Evolutionary conservation across 1,140 invertebrate species (phyloP).

Genomic region (Reticulitermes speratus): DNA sequence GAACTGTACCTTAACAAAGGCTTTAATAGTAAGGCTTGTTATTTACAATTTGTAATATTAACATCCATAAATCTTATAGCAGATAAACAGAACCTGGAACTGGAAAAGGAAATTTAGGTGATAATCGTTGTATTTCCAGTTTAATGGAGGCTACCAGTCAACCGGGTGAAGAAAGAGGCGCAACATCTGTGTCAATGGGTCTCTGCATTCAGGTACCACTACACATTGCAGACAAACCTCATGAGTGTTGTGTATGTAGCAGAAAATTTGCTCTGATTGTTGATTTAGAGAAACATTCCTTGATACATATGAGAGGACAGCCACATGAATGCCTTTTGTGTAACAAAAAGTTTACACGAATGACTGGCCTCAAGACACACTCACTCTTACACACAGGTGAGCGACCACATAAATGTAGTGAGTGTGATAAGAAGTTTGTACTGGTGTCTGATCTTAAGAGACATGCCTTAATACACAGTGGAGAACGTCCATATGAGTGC

Average conservation of each 20-base stretch:
- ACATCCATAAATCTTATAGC: no score
- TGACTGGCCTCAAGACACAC: not conserved
- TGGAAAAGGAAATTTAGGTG: no score
- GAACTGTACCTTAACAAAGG: no score
- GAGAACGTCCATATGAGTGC: not conserved
- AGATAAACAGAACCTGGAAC: no score
- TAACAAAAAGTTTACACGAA: conserved; percentile 54
- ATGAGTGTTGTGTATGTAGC: conserved; percentile 40
- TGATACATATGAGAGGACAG: conserved; percentile 53
- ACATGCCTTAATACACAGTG: not conserved
- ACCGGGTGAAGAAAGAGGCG: no score
- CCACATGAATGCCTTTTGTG: conserved; percentile 54
- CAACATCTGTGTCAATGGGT: no score
- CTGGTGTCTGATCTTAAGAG: not conserved
- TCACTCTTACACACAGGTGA: not conserved
- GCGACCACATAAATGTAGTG: not conserved
- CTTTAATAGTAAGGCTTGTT: no score
- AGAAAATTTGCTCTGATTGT: conserved; percentile 47
- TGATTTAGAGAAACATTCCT: conserved; percentile 45
- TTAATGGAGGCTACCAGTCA: no score
- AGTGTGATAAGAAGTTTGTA: not conserved
- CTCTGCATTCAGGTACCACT: not conserved
- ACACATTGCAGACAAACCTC: not conserved
- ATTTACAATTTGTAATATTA: no score
- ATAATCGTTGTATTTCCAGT: no score